Base-by-base conservation (phyloP, 2,888 invertebrate species). In the Corythucha ciliata region DNA sequence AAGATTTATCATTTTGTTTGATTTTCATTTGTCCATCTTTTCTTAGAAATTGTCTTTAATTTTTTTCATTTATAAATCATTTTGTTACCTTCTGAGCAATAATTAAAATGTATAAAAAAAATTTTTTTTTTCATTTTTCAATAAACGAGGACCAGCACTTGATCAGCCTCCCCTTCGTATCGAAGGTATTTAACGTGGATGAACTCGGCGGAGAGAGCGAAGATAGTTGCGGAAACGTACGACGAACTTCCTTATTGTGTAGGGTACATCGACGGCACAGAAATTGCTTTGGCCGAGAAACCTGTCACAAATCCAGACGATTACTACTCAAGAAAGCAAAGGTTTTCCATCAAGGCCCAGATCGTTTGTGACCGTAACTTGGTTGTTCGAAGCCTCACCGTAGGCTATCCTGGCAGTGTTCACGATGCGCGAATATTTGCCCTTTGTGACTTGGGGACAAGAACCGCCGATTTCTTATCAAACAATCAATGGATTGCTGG, bases 251-350 rank as follows among this genome's bases (percentile, higher is more conserved):
- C 46, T 2, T 21, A 47, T 21, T 49, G 46, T 21, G 27, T 49
- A 10, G 46, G 50, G 8, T 49, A 49, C 42, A 21, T 49, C 16
- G 50, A 49, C 32, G 29, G 50, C 10, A 29, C 50, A 6, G 50
- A 49, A 21, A 46, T 51, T n/a, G 46, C 44, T 27, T 48, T 51
- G 29, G 51, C 51, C n/a, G 51, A 51, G 22, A 51, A 51, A 29
- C 51, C 51, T 6, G 20, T 20, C 4, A 25, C 8, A 10, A 3
- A 34, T 21, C 46, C 45, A 6, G 47, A 51, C 18, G 37, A 24
- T 4, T 51, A 51, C 36, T 51, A 51, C 21, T 51, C 51, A 3
- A 50, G 51, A 22, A 51, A 51, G 16, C 44, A 46, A 18, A 6
- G 40, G 4, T 51, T 20, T 18, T 49, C 44, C 7, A 49, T 49